These are phyloP conservation scores for Gadopsis bispinosus DNA, from an alignment of 2,797 vertebrate species.

Conservation along the genomic window DNA sequence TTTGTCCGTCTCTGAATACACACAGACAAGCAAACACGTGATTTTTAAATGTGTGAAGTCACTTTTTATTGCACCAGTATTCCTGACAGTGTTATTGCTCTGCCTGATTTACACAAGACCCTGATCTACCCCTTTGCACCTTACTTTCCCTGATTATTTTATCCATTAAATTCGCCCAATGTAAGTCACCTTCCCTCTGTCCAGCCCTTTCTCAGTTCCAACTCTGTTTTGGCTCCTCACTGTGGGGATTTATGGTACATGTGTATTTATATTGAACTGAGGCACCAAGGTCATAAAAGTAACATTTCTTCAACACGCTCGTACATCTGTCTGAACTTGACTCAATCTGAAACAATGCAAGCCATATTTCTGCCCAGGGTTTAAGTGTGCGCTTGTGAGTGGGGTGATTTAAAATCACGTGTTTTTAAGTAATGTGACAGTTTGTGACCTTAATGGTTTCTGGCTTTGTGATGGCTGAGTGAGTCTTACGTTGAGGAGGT, in stretches of 20 bases:
- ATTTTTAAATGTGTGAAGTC: slow-evolving; percentile 19
- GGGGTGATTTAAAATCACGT: slow-evolving; percentile 30
- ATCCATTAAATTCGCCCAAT: slow-evolving; percentile 33
- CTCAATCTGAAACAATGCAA: slow-evolving; percentile 51
- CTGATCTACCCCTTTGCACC: slow-evolving; percentile 23
- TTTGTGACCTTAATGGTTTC: slow-evolving; percentile 38
- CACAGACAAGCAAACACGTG: not conserved
- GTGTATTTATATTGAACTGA: slow-evolving; percentile 78
- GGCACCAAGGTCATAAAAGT: slow-evolving; percentile 78
- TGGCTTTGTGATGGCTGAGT: slow-evolving; percentile 24
- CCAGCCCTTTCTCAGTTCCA: slow-evolving; percentile 10
- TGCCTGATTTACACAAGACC: slow-evolving; percentile 36
- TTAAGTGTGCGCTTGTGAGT: slow-evolving; percentile 15
- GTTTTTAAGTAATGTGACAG: slow-evolving; percentile 24
- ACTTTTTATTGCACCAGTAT: slow-evolving; percentile 2
- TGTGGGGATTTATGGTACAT: slow-evolving; percentile 70
- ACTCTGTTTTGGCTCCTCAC: slow-evolving; percentile 60
- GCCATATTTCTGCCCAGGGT: slow-evolving; percentile 41
- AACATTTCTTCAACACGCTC: slow-evolving; percentile 75
- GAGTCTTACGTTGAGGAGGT: slow-evolving; percentile 37
- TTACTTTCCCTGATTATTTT: slow-evolving; percentile 35
- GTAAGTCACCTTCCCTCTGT: slow-evolving; percentile 25
- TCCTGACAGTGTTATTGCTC: slow-evolving; percentile 25
- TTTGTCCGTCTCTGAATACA: slow-evolving; percentile 5
- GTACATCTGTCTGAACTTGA: slow-evolving; percentile 66